Base-by-base conservation (phyloP, 2,113 vertebrate genomes). In the Epinephelus moara region DNA sequence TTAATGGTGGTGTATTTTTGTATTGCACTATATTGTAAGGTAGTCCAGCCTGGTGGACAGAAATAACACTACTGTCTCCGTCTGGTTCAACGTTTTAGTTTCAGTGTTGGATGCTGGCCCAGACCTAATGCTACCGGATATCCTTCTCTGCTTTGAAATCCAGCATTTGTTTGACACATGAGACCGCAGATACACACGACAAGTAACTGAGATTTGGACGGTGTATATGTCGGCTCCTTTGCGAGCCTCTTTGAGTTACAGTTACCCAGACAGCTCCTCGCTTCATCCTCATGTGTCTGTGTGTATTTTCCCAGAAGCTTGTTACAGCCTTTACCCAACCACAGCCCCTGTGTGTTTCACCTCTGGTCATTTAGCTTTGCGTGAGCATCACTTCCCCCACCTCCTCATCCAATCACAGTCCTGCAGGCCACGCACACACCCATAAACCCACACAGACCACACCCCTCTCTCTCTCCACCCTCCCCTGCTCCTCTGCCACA, bases 381-480 rank as follows among this genome's bases (percentile, higher is more conserved):
- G 19, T 50, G 57, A 72, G 61, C 37, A 64, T 69, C 76, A 18
- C 19, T 30, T 27, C 50, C 47, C 40, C 17, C 10, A 3, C 15
- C 17, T 18, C 13, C 19, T 4, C 63, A 52, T 93, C 90, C 95
- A 95, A 94, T 96, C 91, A 85, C 37, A 78, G 87, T 91, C 94
- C 94, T 89, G 85, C 90, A 92, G 91, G 90, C 92, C 19, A 15
- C 12, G 4, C 4, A 52, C 78, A 81, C 80, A 81, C 85, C 72
- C 73, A 80, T 37, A 63, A 63, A 88, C 50, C 49, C 57, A 40
- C 94, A 95, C 93, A 96, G 95, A 94, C 96, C 95, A 88, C 96
- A 94, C 94, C 95, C 95, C 95, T 92, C 94, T 94, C 96, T 93
- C 94, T 93, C 94, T 93, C 95, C 73, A 8, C 95, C 93, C 95